phyloP scores from a whole-genome alignment of 2,888 invertebrate species.

The Athalia circularis region DNA sequence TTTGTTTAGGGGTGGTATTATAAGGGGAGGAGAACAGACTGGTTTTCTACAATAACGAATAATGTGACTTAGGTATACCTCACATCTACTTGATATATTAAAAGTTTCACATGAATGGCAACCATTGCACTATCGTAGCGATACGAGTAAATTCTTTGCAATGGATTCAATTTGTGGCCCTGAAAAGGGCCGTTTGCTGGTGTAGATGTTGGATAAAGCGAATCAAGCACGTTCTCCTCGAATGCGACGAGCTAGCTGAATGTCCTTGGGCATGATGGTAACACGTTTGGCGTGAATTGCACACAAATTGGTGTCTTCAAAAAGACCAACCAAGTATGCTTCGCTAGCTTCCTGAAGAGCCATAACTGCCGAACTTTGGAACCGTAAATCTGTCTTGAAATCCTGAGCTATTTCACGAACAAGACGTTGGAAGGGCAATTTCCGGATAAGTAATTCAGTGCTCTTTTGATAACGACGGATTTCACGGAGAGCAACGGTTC shows the following conservation, averaged over 20 bases:
- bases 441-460: conserved; percentile 83
- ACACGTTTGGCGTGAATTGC: conserved; percentile 86
- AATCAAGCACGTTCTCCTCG: conserved; percentile 61
- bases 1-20: too few relatives aligned
- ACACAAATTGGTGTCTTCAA: conserved; percentile 87
- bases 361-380: conserved; percentile 84
- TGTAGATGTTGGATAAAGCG: conserved; percentile 44
- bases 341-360: conserved; percentile 81
- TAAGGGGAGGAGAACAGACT: too few relatives aligned
- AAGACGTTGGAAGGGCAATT: conserved; percentile 83
- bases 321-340: conserved; percentile 81
- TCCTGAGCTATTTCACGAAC: conserved; percentile 87
- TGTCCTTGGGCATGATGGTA: conserved; percentile 81
- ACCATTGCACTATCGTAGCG: background rate
- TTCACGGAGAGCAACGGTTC: conserved; percentile 83
- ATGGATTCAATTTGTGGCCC: conserved; percentile 34
- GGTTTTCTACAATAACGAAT: too few relatives aligned
- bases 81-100: too few relatives aligned
- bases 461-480: conserved; percentile 85
- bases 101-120: too few relatives aligned
- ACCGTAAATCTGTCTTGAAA: conserved; percentile 83
- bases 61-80: too few relatives aligned
- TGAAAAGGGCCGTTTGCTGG: conserved; percentile 52
- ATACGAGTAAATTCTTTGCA: background rate
- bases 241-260: conserved; percentile 75